Evolutionary conservation across 92 coral and sea anemone genomes (phyloP), one percentile per base, ranked within the genome.

Genomic region (Phenganax marumi): DNA sequence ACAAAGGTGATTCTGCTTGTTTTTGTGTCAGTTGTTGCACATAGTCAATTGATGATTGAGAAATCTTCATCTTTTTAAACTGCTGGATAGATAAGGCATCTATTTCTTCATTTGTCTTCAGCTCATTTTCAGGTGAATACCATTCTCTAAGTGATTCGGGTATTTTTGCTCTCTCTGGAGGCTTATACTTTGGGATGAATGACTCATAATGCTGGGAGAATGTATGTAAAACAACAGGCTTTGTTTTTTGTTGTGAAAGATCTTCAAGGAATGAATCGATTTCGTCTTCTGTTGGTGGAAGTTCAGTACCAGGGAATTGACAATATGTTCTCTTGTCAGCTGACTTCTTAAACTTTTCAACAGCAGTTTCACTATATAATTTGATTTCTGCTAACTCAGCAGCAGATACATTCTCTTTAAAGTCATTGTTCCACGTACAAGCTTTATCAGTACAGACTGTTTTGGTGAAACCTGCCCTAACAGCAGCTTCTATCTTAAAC

Each of bases 401-500:
- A 8, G 65, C 22, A 8, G n/a, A 16, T 18, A 58, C 65, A 58
- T 58, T 58, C n/a, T 58, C 65, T 58, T 58, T 58, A 23, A 58
- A 58, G n/a, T 58, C 65, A 58, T 58, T 23, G 21, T 58, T 58
- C 65, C 65, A 58, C 22, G 22, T 7, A 18, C 65, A 58, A 58
- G 65, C 65, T 58, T 58, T 23, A 58, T 58, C 65, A 58, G 65
- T 58, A 23, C 65, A 58, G 8, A 23, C 65, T 14, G 6, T 58
- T 58, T 23, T 58, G 65, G 12, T 58, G n/a, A 58, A 58, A 13
- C 65, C 65, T 16, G 65, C 65, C 14, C 65, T 58, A 13, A 58
- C 65, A 58, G 65, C 65, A 16, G 65, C 65, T 58, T 58, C 65
- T 13, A 58, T 58, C 22, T 58, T 58, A 58, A 58, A 58, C n/a